Evolutionary conservation across 1,140 invertebrate species (phyloP).

Genomic region (Drosophila pandora): DNA sequence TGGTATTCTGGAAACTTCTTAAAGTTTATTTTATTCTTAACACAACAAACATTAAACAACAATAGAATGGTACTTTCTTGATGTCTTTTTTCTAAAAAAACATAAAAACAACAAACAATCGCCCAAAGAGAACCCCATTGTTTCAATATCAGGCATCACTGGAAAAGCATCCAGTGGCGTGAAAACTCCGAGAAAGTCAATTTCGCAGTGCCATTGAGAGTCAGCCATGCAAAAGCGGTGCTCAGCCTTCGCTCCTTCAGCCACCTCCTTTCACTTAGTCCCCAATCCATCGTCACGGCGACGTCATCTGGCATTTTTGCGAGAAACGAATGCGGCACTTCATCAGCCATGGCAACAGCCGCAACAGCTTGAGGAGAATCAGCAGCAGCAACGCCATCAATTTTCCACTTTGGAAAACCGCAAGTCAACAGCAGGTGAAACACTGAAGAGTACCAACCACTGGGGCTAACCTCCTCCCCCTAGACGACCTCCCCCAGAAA

Average conservation of each 20-base stretch:
- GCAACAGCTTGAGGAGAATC: constrained; percentile 32
- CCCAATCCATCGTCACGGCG: constrained; percentile 23
- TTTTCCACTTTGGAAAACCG: constrained; percentile 65
- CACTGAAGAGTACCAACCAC: constrained; percentile 8
- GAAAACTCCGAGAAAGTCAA: constrained; percentile 35
- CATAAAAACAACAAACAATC: background rate
- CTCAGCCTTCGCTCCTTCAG: constrained; percentile 2
- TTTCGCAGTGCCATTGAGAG: constrained; percentile 37
- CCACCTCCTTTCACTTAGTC: background rate
- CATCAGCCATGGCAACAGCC: constrained; percentile 44
- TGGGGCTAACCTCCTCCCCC: background rate
- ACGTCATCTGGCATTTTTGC: constrained; percentile 35
- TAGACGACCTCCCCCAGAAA: background rate
- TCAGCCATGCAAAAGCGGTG: constrained; percentile 36
- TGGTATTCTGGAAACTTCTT: too few relatives aligned
- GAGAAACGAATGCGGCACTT: constrained; percentile 45
- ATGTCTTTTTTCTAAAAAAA: too few relatives aligned
- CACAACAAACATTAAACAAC: too few relatives aligned
- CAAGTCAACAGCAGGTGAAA: constrained; percentile 53
- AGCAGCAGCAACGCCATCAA: constrained; percentile 47
- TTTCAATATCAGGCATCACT: background rate
- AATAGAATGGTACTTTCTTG: too few relatives aligned
- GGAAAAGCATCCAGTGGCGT: background rate
- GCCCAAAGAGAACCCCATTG: background rate
- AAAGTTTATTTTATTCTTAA: too few relatives aligned